Evolutionary conservation across 2,797 vertebrate genomes (phyloP), one percentile per base, ranked within the genome.

Genomic region (Selene dorsalis): DNA sequence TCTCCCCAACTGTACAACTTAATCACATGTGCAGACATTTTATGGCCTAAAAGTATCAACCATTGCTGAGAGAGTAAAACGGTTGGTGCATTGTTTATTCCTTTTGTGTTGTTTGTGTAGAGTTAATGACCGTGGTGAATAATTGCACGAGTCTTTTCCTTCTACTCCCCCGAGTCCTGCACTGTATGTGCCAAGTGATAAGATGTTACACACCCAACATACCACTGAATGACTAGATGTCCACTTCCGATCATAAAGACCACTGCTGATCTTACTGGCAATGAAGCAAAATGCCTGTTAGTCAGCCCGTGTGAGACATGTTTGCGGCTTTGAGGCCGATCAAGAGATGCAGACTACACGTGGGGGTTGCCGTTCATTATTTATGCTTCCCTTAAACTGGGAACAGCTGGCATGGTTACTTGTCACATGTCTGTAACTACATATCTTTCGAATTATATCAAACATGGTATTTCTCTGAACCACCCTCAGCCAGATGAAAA

Each of bases 161-260:
- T 70, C 58, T 30, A 24, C 5, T 80, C 50, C 41, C 69, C 67
- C 3, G 18, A 18, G 66, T 69, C 53, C 74, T 1, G 26, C 18
- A n/a, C 58, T 72, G 47, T 61, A 55, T 43, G 57, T 28, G 48
- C 47, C 50, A 52, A 39, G 24, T 56, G 76, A 89, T 84, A 88
- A 83, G 76, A 69, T 0, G 11, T 39, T 45, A 78, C 84, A 83
- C 79, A 67, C 67, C 75, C 82, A 68, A 45, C 61, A 63, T 75
- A 73, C 41, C n/a, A 1, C 47, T 59, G 10, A 74, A 63, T 60
- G 73, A 81, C 53, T 48, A 60, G 20, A 77, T 14, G 53, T 75
- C 32, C 45, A 24, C 69, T 69, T 80, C 64, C 60, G 59, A 39
- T 75, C n/a, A 32, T 17, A 55, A 63, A 32, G 60, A 69, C 62